Evolutionary conservation across 1,140 invertebrate genomes (phyloP), one percentile per base, ranked within the genome.

Genomic region (Cherax quadricarinatus): DNA sequence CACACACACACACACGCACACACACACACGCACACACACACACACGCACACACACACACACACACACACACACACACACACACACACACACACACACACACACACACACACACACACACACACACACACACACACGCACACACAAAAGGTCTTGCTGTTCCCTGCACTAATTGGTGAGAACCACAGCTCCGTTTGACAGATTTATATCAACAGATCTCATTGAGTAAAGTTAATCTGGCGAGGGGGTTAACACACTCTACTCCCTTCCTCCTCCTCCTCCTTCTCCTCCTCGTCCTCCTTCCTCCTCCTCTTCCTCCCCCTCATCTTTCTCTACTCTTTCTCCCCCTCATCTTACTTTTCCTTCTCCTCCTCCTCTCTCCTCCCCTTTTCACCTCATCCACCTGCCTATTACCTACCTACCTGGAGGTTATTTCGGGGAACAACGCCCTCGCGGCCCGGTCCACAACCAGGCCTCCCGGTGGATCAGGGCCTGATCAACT

Each of bases 131-230:
- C 62, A 66, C 62, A 66, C 62, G 12, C 62, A 66, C 62, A 66
- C 62, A 66, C 62, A 66, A 66, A 18, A 53, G 48, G 79, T 51
- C 79, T 81, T 81, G 79, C 24, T 30, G 70, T 75, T 75, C 70
- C n/a, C 70, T 24, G 70, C 70, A 75, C 70, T 75, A 75, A 75
- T 75, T 75, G 70, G 70, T 75, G 70, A 24, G 70, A 75, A 75
- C 70, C 70, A n/a, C 70, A 75, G n/a, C 24, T 21, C n/a, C 24
- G 70, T 75, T 75, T 75, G 70, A 75, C 24, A 75, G 70, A 75
- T 81, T 81, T 53, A 49, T 81, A 81, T n/a, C 30, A 30, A 41
- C 16, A 49, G 48, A 30, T 53, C 79, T 53, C 48, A n/a, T 53
- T 49, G 48, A 81, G 48, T 48, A 51, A 30, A 51, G 14, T 24